Evolutionary conservation across 2,797 vertebrate genomes (phyloP).

Genomic region (Pantherophis vulpinus): DNA sequence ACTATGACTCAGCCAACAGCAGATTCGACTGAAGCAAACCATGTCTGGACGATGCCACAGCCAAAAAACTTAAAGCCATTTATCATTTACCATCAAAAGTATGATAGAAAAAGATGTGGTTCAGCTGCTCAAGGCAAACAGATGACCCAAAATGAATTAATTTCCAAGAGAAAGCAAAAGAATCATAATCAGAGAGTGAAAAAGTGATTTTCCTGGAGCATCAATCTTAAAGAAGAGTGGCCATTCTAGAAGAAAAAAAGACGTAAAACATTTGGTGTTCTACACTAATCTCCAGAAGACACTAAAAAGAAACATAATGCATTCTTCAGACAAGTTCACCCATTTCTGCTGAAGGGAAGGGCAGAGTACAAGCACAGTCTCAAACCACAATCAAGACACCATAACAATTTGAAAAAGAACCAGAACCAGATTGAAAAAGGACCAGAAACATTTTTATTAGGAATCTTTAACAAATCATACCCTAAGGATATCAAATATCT

Average conservation of each 20-base stretch:
- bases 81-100: not conserved
- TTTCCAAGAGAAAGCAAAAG: not conserved
- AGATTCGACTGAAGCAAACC: no score
- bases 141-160: not conserved
- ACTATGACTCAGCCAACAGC: no score
- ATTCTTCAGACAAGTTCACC: not conserved
- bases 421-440: no score
- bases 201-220: not conserved
- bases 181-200: not conserved
- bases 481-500: no score
- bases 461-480: no score
- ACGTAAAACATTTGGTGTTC: not conserved
- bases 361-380: not conserved
- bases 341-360: not conserved
- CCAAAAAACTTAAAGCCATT: not conserved
- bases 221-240: not conserved
- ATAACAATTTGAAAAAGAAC: conserved; percentile 1
- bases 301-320: not conserved
- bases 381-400: not conserved
- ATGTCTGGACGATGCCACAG: no score
- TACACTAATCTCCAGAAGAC: conserved; percentile 5
- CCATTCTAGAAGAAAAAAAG: not conserved
- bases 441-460: no score
- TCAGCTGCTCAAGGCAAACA: not conserved
- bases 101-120: not conserved